Base-by-base conservation (phyloP, 92 coral and sea anemone genomes). In the Epizoanthus stellaris region DNA sequence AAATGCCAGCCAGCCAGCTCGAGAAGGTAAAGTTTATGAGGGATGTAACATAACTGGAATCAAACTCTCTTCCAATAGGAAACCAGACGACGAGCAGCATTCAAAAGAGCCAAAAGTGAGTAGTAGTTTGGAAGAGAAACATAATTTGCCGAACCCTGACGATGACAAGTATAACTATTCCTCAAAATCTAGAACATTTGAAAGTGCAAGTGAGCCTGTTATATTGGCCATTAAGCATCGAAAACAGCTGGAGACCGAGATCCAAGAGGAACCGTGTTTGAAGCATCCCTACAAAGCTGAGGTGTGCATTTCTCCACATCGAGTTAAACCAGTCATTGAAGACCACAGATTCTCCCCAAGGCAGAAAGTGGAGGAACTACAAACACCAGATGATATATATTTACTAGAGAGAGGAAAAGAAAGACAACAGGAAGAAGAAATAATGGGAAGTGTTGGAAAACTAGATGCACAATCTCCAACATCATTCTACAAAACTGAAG, bases 211-310 rank as follows among this genome's bases (percentile, higher is more conserved):
- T 4, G 52, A 67, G n/a, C 73, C 45, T 67, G 52, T 67, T 67
- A 67, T 43, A 36, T 67, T 67, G 3, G 73, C 73, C 20, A 15
- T 38, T 67, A 67, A 13, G 8, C 73, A 67, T 7, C 73, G 49
- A 17, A 38, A 67, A 38, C 73, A 67, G 73, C 73, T 13, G 73
- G 73, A 67, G 45, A 77, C 4, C 9, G 36, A 19, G 39, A 40
- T 61, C 10, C 70, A 62, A 40, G 59, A 73, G n/a, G 66, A 58
- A 36, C 49, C n/a, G 16, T 30, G 38, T 8, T 58, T 61, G 67
- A 57, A 76, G 61, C 81, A 57, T 6, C 34, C 82, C 3, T 77
- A 62, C 70, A 77, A 77, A 77, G 56, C 43, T 10, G 82, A 77
- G 21, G 70, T 77, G 68, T 42, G 47, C n/a, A 7, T 77, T 14